phyloP scores from a whole-genome alignment of 2,888 invertebrate species.

The Villa cingulata region DNA sequence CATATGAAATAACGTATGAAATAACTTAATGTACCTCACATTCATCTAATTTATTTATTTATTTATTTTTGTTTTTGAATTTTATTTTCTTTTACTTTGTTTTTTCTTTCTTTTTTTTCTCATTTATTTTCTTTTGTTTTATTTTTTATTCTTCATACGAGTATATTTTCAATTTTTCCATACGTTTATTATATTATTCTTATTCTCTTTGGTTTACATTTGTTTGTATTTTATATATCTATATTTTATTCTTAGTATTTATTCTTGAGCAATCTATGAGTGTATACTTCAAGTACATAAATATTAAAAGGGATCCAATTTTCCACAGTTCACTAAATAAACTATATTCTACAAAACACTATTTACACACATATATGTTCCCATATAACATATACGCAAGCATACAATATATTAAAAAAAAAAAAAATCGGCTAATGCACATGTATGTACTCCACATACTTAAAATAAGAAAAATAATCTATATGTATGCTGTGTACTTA shows the following conservation, averaged over 20 bases:
- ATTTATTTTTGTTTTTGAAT: background rate
- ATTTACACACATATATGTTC: too few species aligned
- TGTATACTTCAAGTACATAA: constrained; percentile 13
- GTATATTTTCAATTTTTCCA: background rate
- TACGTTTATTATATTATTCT: too few species aligned
- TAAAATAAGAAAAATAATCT: background rate
- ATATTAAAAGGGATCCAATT: constrained; percentile 15
- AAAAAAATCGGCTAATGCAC: too few species aligned
- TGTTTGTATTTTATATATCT: constrained; percentile 12
- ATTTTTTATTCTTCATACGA: background rate
- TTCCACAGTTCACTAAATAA: constrained; percentile 15
- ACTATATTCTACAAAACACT: too few species aligned
- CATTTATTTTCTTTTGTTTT: background rate
- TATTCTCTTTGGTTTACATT: background rate
- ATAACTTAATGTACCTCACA: background rate
- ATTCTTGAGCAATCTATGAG: too few species aligned
- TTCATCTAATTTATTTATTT: background rate
- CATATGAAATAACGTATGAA: constrained; percentile 12
- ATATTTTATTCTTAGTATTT: too few species aligned
- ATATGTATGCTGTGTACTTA: too few species aligned
- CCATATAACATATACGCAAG: too few species aligned
- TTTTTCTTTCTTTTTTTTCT: background rate
- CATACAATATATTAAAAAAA: too few species aligned
- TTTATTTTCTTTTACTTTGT: background rate
- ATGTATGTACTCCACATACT: background rate